Base-by-base conservation (phyloP, 2,888 invertebrate genomes). In the Caenorhabditis sp. region DNA sequence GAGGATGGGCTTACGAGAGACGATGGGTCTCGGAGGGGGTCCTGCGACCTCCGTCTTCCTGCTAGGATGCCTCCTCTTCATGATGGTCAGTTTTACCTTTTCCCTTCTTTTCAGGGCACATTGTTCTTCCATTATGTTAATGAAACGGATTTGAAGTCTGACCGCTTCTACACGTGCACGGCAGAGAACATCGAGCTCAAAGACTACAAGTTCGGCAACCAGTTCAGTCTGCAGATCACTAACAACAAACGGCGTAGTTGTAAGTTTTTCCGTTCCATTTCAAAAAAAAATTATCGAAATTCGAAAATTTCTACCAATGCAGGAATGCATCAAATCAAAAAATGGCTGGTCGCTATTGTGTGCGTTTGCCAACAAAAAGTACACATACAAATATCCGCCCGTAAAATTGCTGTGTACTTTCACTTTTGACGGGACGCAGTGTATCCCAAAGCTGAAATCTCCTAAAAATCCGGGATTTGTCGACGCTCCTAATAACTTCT, bases 171-270 rank as follows among this genome's bases (percentile, higher is more conserved):
- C 81, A 87, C 89, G 24, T 89, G 89, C 74, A 85, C 86, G 3
- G 89, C 89, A 13, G 89, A 89, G 79, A 89, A 89, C 71, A 79
- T 82, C n/a, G 82, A 87, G 73, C 79, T 89, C 71, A 86, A 88
- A 70, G 89, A 89, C 61, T 89, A 89, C 84, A 89, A 89, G 71
- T 89, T 89, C 61, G 89, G 89, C 30, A 81, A 83, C 35, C 88
- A 85, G 72, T 88, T 88, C 82, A 76, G 77, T 24, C 61, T 88
- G 32, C 81, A 83, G 50, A 76, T 88, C 39, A 77, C 76, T 6
- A 82, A 75, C 37, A 81, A 80, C 63, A 78, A 80, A 15, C 73
- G 85, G 58, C 65, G 84, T 41, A 77, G 79, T 48, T 61, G 84
- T 84, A 71, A 83, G 77, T 77, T 46, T 72, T 71, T 59, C n/a